These are phyloP conservation scores for Podarcis cretensis DNA, from an alignment of 2,113 vertebrate species.

Conservation along the genomic window DNA sequence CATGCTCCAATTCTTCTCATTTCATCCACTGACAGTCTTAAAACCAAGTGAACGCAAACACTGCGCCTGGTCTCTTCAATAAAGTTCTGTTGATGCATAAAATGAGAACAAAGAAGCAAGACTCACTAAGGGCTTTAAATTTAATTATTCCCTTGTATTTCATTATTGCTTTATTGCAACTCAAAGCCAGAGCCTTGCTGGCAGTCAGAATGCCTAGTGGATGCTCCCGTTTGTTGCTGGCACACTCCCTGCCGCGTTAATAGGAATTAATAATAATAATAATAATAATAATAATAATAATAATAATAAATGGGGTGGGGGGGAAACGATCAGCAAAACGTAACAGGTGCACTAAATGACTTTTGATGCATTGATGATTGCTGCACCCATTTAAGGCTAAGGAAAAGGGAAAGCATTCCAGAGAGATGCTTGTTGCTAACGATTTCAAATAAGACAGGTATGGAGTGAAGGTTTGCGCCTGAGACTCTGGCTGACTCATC, in stretches of 20 bases:
- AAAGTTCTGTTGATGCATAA: constrained; percentile 50
- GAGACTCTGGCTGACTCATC: background rate
- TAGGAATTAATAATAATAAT: background rate
- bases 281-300: background rate
- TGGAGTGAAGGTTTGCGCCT: background rate
- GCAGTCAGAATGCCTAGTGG: background rate
- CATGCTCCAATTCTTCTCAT: constrained; percentile 29
- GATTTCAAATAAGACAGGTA: background rate
- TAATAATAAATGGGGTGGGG: background rate
- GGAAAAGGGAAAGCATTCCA: constrained; percentile 47
- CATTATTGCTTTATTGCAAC: constrained; percentile 58
- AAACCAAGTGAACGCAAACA: constrained; percentile 43
- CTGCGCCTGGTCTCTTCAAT: constrained; percentile 19
- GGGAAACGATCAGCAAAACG: constrained; percentile 38
- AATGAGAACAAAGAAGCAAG: constrained; percentile 52
- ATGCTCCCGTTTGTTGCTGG: constrained; percentile 30
- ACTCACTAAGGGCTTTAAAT: constrained; percentile 40
- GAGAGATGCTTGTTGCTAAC: constrained; percentile 12
- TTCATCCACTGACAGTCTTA: constrained; percentile 48
- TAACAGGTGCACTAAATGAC: background rate
- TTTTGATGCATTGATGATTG: background rate
- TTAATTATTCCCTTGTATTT: constrained; percentile 65
- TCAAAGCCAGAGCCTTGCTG: background rate
- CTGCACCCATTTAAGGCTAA: constrained; percentile 39
- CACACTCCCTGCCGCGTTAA: background rate